These are phyloP conservation scores for Saccopteryx leptura DNA, from an alignment of 2,113 vertebrate genomes.

Conservation along the genomic window DNA sequence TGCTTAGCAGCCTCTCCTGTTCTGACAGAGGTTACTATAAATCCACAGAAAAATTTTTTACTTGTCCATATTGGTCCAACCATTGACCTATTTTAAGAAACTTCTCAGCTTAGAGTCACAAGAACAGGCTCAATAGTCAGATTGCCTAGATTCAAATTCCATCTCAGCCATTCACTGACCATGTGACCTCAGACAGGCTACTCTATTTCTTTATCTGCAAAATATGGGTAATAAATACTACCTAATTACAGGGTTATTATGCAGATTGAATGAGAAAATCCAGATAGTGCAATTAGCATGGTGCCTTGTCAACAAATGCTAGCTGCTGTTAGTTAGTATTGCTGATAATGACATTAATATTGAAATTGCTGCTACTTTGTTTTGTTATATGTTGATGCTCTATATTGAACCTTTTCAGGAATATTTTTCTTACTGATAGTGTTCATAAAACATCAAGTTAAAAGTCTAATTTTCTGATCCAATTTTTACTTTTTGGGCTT, in stretches of 20 bases:
- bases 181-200: not conserved
- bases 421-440: slow-evolving; percentile 4
- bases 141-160: not conserved
- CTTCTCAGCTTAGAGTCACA: not conserved
- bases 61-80: not conserved
- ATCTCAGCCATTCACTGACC: not conserved
- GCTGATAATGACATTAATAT: not conserved
- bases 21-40: too few relatives aligned
- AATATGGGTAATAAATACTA: not conserved
- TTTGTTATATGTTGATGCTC: slow-evolving; percentile 28
- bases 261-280: not conserved
- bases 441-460: slow-evolving; percentile 11
- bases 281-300: not conserved
- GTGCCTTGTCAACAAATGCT: not conserved
- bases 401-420: not conserved
- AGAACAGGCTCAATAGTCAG: not conserved
- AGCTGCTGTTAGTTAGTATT: not conserved
- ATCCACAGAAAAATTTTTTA: not conserved
- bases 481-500: slow-evolving; percentile 50
- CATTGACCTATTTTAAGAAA: slow-evolving; percentile 45
- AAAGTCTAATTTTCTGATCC: not conserved
- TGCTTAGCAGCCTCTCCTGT: too few relatives aligned
- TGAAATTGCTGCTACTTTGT: not conserved
- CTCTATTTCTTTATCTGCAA: slow-evolving; percentile 2
- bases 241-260: not conserved